Evolutionary conservation across 1,140 invertebrate species (phyloP), one percentile per base, ranked within the genome.

Genomic region (Euura saliciscinereae): DNA sequence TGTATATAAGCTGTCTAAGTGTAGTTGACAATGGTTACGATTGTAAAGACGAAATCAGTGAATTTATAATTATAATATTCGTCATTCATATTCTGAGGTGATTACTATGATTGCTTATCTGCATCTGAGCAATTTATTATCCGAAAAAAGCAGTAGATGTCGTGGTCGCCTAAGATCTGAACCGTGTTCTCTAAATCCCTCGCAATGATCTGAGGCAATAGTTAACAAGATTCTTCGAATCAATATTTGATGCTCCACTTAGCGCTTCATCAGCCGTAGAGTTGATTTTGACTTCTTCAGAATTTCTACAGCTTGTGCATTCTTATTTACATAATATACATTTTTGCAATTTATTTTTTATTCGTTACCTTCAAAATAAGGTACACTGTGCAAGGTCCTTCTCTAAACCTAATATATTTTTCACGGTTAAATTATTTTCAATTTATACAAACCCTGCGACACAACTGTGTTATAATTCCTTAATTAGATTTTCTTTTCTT

Each of bases 341-440:
- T 28, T 28, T 28, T 28, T 28, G 28, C 28, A 28, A 28, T 28
- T 28, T 28, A 28, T 28, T 28, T 28, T 28, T 28, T 28, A 28
- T 28, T 28, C 28, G 0, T 28, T 28, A 28, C 28, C 28, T 28
- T 8, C 10, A 59, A 59, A 6, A 11, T 59, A 59, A 3, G 51
- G 13, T n/a, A 11, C 51, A 59, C 28, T 28, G 28, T 28, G 28
- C 28, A 59, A 59, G 13, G 51, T 59, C 51, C 13, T 28, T 28
- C 51, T 6, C 5, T 11, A 11, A n/a, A n/a, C 51, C 13, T 59
- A 59, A n/a, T 11, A 59, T 79, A 76, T 82, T 81, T 81, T 76
- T 77, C 75, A 76, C 76, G 77, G 77, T 28, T 72, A 79, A 82
- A 82, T 82, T 82, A 80, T 82, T 82, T 80, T 82, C 79, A 82